A percentile compares a stretch with the other conserved stretches of the same genome.
phyloP scores from a whole-genome alignment of 2,888 invertebrate genomes.

The Drepanosiphum platanoidis region DNA sequence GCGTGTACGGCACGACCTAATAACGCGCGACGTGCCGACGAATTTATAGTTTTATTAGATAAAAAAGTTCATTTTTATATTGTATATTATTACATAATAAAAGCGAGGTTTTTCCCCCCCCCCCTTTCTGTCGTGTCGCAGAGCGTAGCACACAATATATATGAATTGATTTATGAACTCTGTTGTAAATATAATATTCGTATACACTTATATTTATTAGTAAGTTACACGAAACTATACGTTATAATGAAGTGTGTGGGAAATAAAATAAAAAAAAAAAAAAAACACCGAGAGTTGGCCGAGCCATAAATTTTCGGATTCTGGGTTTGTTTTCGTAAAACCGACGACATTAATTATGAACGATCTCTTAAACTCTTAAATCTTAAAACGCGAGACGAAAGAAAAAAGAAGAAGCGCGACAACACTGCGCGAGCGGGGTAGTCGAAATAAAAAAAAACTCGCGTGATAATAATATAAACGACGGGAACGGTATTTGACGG shows the following conservation, averaged over 20 bases:
- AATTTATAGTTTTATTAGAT: too few relatives aligned
- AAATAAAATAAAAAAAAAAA: too few relatives aligned
- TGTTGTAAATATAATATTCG: background rate
- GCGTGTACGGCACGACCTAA: too few relatives aligned
- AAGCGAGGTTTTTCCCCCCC: too few relatives aligned
- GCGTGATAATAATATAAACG: background rate
- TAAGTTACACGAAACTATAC: background rate
- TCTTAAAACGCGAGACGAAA: too few relatives aligned
- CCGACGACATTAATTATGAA: slow-evolving; percentile 14
- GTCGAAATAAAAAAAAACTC: background rate
- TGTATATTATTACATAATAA: too few relatives aligned
- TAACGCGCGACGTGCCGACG: too few relatives aligned
- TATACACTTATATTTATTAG: background rate
- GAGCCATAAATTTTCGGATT: background rate
- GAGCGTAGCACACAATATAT: background rate
- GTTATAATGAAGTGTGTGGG: background rate
- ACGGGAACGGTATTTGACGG: background rate
- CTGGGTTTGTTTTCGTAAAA: background rate
- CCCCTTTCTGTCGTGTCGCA: too few relatives aligned
- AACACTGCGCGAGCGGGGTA: background rate
- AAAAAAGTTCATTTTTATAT: too few relatives aligned
- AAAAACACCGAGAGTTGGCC: background rate
- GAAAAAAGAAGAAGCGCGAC: too few relatives aligned
- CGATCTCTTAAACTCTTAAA: too few relatives aligned
- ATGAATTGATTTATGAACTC: background rate